These are phyloP conservation scores for Alosa alosa DNA, from an alignment of 2,113 vertebrate species.

Conservation along the genomic window DNA sequence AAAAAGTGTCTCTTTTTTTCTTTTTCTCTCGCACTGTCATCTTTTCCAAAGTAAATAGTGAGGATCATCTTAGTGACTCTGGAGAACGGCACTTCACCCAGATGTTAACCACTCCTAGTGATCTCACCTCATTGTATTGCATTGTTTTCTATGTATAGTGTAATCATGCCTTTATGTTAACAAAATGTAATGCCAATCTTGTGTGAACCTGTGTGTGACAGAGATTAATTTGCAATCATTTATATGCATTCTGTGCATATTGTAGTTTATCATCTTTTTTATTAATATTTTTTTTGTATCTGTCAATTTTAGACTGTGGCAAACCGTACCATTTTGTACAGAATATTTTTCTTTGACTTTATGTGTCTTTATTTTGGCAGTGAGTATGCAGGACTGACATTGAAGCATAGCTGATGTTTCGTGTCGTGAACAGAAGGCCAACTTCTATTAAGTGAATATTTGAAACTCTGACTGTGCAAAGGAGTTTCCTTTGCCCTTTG, in stretches of 20 bases:
- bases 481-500: conserved; percentile 45
- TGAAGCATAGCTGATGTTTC: conserved; percentile 32
- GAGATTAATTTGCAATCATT: conserved; percentile 30
- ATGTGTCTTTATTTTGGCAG: conserved; percentile 13
- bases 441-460: conserved; percentile 42
- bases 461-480: conserved; percentile 47
- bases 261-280: conserved; percentile 24
- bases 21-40: conserved; percentile 31
- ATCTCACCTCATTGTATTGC: conserved; percentile 36
- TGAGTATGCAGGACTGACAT: conserved; percentile 37
- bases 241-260: conserved; percentile 40
- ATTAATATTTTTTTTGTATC: conserved; percentile 22
- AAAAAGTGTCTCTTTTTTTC: conserved; percentile 27
- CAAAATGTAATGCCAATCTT: conserved; percentile 8
- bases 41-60: conserved; percentile 29
- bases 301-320: conserved; percentile 34
- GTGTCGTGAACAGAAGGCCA: conserved; percentile 28
- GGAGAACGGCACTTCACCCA: conserved; percentile 21
- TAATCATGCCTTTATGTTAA: conserved; percentile 15
- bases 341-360: conserved; percentile 24
- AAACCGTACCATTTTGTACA: conserved; percentile 23
- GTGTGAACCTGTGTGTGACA: conserved; percentile 36
- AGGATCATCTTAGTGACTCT: conserved; percentile 15
- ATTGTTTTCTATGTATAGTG: conserved; percentile 31
- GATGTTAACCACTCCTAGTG: conserved; percentile 43